Percentiles rank a stretch among this genome's conserved stretches.
Evolutionary conservation across 1,140 invertebrate genomes (phyloP).

Genomic region (Wiebesia pumilae): DNA sequence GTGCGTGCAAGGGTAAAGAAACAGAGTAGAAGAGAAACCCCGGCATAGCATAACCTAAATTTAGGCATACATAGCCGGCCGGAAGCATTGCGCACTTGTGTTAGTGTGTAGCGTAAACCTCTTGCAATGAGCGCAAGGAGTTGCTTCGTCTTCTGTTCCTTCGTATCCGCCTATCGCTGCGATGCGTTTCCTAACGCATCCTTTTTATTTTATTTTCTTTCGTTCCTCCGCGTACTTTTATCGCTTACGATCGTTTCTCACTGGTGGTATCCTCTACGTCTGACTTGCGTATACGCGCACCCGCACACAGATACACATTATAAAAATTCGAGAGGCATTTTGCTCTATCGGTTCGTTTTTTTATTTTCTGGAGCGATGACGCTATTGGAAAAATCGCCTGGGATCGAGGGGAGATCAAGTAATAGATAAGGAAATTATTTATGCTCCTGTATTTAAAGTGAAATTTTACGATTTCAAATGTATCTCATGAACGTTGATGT

Average conservation of each 20-base stretch:
- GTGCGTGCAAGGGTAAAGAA: background rate
- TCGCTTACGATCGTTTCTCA: background rate
- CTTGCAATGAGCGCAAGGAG: constrained; percentile 26
- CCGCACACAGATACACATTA: no score
- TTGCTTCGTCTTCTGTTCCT: background rate
- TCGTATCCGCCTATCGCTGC: background rate
- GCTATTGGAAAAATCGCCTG: no score
- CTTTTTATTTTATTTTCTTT: background rate
- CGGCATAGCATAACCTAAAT: constrained; percentile 59
- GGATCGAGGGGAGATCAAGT: no score
- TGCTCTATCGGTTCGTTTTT: no score
- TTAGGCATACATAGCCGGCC: constrained; percentile 60
- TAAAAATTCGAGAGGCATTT: background rate
- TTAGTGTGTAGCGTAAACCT: background rate
- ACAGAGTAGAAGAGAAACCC: background rate
- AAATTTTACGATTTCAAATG: background rate
- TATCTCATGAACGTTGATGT: background rate
- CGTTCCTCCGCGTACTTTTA: background rate
- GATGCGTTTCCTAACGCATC: background rate
- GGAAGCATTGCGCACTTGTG: constrained; percentile 54
- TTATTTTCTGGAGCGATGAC: no score
- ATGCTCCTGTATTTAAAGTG: background rate
- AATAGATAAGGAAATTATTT: background rate
- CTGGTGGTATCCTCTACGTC: no score
- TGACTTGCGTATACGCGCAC: no score